Percentiles rank a stretch among this genome's conserved stretches.
Evolutionary conservation across 2,113 vertebrate species (phyloP).

Genomic region (Calidris pugnax): DNA sequence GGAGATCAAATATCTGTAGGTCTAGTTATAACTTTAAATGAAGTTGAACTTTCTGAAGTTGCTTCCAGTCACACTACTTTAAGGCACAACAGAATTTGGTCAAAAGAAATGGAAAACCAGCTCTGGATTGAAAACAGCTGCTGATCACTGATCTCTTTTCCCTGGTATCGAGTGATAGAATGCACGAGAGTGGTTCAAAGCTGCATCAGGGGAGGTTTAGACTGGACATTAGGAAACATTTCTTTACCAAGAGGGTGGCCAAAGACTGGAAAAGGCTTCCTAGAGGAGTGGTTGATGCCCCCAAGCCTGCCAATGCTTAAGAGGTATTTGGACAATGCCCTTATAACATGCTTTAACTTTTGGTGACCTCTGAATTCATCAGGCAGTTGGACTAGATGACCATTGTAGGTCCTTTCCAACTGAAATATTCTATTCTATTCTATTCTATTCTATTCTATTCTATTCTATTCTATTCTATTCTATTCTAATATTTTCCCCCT

Average conservation of each 20-base stretch:
- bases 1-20: not conserved
- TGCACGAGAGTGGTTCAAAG: accelerated
- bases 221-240: not conserved
- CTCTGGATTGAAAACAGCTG: not conserved
- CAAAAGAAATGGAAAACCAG: not conserved
- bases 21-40: not conserved
- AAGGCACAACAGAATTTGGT: not conserved
- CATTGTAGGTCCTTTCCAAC: not conserved
- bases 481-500: not conserved
- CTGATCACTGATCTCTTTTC: not conserved
- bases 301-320: not conserved
- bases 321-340: not conserved
- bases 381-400: not conserved
- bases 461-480: not conserved
- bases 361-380: not conserved
- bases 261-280: not conserved
- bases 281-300: not conserved
- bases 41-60: not conserved
- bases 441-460: not conserved
- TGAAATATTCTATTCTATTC: not conserved
- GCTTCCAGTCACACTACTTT: not conserved
- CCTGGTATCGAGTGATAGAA: not conserved
- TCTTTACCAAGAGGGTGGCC: not conserved
- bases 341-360: not conserved
- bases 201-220: not conserved